Percentiles rank a stretch among this genome's conserved stretches.
Conservation (phyloP, 2,888 invertebrate species). For the Apoderus coryli region DNA sequence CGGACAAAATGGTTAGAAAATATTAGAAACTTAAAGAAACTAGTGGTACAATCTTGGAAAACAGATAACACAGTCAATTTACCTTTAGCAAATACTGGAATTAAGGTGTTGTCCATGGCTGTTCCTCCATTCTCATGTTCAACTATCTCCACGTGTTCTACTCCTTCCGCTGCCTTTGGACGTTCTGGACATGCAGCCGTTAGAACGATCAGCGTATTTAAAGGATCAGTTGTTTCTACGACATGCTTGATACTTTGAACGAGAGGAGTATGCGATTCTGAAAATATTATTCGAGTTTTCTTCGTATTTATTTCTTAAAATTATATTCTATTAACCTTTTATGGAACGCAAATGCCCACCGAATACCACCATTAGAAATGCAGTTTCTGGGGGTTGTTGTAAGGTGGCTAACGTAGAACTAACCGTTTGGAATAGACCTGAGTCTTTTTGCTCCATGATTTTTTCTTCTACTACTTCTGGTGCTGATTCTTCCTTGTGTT, state of each 20-base stretch:
- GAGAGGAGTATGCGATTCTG: slow-evolving; percentile 21
- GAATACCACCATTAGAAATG: slow-evolving; percentile 23
- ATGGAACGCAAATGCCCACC: slow-evolving; percentile 19
- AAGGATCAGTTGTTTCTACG: slow-evolving; percentile 21
- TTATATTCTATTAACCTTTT: no score
- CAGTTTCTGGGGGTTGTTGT: slow-evolving; percentile 17
- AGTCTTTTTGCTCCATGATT: slow-evolving; percentile 16
- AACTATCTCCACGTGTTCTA: not conserved
- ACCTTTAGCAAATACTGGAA: slow-evolving; percentile 1
- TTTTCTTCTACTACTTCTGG: no score
- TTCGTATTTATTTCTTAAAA: no score
- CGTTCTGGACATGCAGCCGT: slow-evolving; percentile 18
- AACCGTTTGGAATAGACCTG: slow-evolving; percentile 21
- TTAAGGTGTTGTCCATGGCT: no score
- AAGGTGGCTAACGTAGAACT: slow-evolving; percentile 19
- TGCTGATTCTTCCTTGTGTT: no score
- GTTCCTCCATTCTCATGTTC: not conserved
- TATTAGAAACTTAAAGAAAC: no score
- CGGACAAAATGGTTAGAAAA: no score
- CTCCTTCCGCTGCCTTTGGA: not conserved
- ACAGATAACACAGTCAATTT: no score
- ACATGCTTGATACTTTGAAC: slow-evolving; percentile 26
- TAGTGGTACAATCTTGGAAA: no score
- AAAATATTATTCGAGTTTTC: slow-evolving; percentile 19
- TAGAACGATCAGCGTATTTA: slow-evolving; percentile 23